Evolutionary conservation across 2,113 vertebrate genomes (phyloP).

Genomic region (Clarias gariepinus): DNA sequence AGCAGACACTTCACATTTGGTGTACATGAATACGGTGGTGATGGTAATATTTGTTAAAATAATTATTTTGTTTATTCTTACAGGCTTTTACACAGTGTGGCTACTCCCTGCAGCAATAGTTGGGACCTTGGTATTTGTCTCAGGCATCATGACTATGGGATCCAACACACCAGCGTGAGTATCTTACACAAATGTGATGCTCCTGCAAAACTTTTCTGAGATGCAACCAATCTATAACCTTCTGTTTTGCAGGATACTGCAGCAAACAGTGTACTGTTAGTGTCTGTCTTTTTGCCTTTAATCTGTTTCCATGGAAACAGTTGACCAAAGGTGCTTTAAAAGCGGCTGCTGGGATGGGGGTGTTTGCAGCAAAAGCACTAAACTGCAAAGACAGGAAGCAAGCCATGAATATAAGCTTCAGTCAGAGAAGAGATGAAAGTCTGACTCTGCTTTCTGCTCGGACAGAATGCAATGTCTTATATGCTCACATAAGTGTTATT

Average conservation of each 20-base stretch:
- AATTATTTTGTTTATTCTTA: slow-evolving; percentile 34
- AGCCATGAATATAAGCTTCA: slow-evolving; percentile 7
- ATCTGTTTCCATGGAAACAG: slow-evolving; percentile 50
- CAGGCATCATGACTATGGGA: slow-evolving; percentile 72
- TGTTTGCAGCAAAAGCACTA: slow-evolving; percentile 21
- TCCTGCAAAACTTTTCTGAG: slow-evolving; percentile 26
- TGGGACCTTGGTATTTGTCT: slow-evolving; percentile 77
- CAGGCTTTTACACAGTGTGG: slow-evolving; percentile 81
- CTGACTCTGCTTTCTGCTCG: neutral
- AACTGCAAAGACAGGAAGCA: neutral
- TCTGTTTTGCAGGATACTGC: slow-evolving; percentile 11
- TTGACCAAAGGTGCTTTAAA: slow-evolving; percentile 13
- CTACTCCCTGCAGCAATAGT: slow-evolving; percentile 76
- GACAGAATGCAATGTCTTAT: slow-evolving; percentile 25
- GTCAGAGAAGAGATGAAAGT: slow-evolving; percentile 1
- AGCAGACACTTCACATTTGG: slow-evolving; percentile 17
- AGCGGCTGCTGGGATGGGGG: slow-evolving; percentile 3
- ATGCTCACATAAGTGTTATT: slow-evolving; percentile 46
- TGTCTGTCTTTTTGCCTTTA: slow-evolving; percentile 16
- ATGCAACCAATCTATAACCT: neutral
- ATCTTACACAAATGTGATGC: slow-evolving; percentile 7
- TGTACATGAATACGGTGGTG: neutral
- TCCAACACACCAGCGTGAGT: slow-evolving; percentile 76
- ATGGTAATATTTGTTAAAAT: neutral
- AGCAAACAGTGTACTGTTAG: neutral